phyloP scores from a whole-genome alignment of 2,113 vertebrate genomes.

The Ptilorrhoa leucosticta region DNA sequence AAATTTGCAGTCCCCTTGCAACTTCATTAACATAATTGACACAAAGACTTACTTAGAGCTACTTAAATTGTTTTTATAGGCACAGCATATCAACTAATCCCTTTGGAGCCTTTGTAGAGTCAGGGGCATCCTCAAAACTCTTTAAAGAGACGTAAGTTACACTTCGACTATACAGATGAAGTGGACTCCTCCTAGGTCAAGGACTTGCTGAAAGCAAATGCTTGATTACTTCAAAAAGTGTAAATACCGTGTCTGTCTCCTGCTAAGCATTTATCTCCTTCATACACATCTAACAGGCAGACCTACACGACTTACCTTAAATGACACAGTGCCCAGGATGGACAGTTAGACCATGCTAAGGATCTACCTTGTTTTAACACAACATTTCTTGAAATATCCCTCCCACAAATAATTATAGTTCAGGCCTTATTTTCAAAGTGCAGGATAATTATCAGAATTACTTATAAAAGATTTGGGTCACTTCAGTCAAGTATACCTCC shows the following conservation, averaged over 20 bases:
- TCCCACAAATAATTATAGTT: conserved; percentile 61
- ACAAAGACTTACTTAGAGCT: background rate
- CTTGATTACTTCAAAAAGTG: background rate
- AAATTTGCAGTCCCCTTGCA: conserved; percentile 10
- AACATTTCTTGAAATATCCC: background rate
- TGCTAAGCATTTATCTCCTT: background rate
- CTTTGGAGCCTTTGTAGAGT: background rate
- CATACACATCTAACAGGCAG: background rate
- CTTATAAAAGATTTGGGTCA: conserved; percentile 43
- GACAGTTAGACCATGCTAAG: background rate
- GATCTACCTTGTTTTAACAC: background rate
- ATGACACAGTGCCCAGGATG: background rate
- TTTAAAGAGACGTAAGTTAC: background rate
- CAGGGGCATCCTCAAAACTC: background rate
- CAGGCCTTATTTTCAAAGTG: conserved; percentile 29
- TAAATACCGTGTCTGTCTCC: background rate
- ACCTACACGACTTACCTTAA: background rate
- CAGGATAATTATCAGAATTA: conserved; percentile 57
- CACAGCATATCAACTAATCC: background rate
- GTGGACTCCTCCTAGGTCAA: background rate
- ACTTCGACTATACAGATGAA: background rate
- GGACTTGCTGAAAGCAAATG: background rate
- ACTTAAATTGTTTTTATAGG: conserved; percentile 19
- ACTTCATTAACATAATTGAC: conserved; percentile 28
- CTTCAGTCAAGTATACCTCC: conserved; percentile 56